Percentiles rank a stretch among this genome's conserved stretches.
Conservation (phyloP, 2,888 invertebrate genomes). For the Teleogryllus oceanicus region DNA sequence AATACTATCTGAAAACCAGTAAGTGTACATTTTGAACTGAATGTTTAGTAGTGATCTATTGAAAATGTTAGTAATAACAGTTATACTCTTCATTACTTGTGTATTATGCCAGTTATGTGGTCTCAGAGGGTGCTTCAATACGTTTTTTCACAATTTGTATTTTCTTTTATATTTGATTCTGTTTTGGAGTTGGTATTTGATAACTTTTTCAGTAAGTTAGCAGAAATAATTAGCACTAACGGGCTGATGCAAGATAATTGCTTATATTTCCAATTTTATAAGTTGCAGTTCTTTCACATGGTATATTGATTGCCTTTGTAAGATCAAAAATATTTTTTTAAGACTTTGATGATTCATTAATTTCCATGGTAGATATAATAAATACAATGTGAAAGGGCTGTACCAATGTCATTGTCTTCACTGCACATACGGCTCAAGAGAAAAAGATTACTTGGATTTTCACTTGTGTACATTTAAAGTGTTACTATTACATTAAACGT, state of each 20-base stretch:
- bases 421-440: not conserved
- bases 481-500: not conserved
- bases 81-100: too few species aligned
- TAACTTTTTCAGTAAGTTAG: not conserved
- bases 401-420: not conserved
- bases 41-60: constrained; percentile 30
- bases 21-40: constrained; percentile 20
- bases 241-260: too few species aligned
- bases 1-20: not conserved
- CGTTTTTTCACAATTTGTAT: not conserved
- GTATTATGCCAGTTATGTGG: not conserved
- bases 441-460: not conserved
- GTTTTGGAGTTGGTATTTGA: not conserved
- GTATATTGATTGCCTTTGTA: too few species aligned
- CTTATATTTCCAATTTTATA: too few species aligned
- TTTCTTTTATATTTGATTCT: not conserved
- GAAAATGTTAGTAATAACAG: constrained; percentile 24
- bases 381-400: constrained; percentile 5
- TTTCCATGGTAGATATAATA: not conserved
- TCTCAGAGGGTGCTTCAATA: not conserved
- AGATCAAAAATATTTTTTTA: too few species aligned
- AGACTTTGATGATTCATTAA: too few species aligned
- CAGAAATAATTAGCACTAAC: not conserved
- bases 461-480: not conserved
- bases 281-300: not conserved